Conservation (phyloP, 92 coral and sea anemone genomes). For the Galaxea fascicularis region DNA sequence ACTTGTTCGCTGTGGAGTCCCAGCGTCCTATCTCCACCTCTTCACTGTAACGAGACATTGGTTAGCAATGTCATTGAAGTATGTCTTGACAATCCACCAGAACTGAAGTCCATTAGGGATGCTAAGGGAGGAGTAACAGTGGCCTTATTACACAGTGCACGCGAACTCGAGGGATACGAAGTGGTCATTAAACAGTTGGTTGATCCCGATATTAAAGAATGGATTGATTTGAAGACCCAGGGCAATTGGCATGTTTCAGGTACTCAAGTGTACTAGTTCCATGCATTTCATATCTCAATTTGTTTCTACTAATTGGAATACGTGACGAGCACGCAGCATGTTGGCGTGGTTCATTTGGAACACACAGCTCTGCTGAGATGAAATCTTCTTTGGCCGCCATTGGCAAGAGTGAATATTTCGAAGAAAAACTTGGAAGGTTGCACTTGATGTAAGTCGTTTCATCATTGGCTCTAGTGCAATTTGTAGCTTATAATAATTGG, state of each 20-base stretch:
- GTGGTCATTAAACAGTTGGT: constrained; percentile 4
- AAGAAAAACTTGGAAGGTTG: neutral
- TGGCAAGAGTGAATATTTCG: no score
- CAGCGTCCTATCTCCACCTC: neutral
- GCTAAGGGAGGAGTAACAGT: neutral
- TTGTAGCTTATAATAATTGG: neutral
- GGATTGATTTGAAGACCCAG: constrained; percentile 26
- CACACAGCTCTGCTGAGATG: no score
- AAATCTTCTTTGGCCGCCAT: no score
- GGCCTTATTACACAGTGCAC: constrained; percentile 13
- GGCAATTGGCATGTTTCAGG: neutral
- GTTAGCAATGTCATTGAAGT: constrained; percentile 30
- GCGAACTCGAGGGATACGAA: constrained; percentile 14
- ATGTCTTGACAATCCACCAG: constrained; percentile 1
- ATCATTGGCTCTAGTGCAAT: no score
- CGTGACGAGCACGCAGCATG: no score
- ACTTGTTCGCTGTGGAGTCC: constrained; percentile 2
- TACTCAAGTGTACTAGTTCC: neutral
- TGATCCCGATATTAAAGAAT: neutral
- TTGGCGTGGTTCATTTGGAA: no score
- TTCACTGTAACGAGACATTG: neutral
- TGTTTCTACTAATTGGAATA: no score
- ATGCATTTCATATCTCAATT: no score
- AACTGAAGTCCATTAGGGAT: neutral
- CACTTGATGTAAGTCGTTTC: neutral